Percentiles rank a stretch among this genome's conserved stretches.
phyloP scores from a whole-genome alignment of 2,888 invertebrate species.

The Resseliella maxima region DNA sequence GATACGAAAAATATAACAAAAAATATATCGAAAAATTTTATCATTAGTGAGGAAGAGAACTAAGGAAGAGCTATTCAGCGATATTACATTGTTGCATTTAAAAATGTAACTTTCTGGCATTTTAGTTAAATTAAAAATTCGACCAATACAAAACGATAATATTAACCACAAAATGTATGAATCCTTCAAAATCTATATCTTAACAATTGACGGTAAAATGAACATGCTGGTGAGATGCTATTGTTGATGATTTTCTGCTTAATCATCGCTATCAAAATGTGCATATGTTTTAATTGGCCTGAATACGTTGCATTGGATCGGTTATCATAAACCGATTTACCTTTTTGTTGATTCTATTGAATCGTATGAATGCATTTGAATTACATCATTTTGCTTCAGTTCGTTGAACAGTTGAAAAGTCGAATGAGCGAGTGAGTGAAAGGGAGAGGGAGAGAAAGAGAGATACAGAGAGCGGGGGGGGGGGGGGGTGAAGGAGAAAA shows the following conservation, averaged over 20 bases:
- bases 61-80: slow-evolving; percentile 30
- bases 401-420: no score
- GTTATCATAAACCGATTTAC: neutral
- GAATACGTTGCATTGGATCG: neutral
- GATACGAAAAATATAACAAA: neutral
- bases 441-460: no score
- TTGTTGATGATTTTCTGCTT: slow-evolving; percentile 34
- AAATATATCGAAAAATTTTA: neutral
- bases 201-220: neutral
- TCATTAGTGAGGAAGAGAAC: neutral
- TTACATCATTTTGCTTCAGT: neutral
- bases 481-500: no score
- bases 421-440: no score
- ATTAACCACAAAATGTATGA: neutral
- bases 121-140: neutral
- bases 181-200: neutral
- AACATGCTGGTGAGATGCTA: neutral
- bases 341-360: neutral
- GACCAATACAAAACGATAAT: neutral
- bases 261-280: slow-evolving; percentile 41
- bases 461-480: no score
- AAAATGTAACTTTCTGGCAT: neutral
- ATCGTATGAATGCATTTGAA: neutral
- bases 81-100: neutral
- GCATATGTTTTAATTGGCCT: slow-evolving; percentile 33